Percentiles rank a stretch among this genome's conserved stretches.
phyloP scores from a whole-genome alignment of 1,140 invertebrate species.

The Orchesella cincta region DNA sequence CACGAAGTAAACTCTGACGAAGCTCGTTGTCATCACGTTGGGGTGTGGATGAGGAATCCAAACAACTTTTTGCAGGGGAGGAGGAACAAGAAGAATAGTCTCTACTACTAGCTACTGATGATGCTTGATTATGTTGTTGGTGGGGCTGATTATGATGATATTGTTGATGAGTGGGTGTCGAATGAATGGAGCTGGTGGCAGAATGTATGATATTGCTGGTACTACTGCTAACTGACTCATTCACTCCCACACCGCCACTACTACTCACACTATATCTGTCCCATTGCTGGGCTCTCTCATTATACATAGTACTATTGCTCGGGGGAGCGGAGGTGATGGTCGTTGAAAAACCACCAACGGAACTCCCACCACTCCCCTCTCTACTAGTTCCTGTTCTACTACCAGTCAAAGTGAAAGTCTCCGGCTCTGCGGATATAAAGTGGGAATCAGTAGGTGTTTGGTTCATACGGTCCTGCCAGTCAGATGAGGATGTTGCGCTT shows the following conservation, averaged over 20 bases:
- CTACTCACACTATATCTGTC: not conserved
- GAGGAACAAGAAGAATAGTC: not conserved
- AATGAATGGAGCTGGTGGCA: not conserved
- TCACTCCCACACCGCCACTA: too few relatives aligned
- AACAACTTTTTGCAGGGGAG: not conserved
- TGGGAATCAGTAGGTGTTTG: conserved; percentile 43
- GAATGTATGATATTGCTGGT: not conserved
- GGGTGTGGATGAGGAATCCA: not conserved
- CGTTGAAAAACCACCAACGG: not conserved
- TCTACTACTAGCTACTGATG: not conserved
- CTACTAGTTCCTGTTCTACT: not conserved
- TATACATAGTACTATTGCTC: too few relatives aligned
- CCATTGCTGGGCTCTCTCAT: not conserved
- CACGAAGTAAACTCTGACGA: conserved; percentile 4
- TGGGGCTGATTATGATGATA: not conserved
- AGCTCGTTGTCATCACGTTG: not conserved
- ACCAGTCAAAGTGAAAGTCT: conserved; percentile 6
- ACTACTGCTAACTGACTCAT: not conserved
- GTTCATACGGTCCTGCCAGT: conserved; percentile 49
- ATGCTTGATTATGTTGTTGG: not conserved
- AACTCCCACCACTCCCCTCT: not conserved
- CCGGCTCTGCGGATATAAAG: conserved; percentile 26
- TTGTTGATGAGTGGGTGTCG: not conserved
- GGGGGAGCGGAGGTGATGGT: not conserved
- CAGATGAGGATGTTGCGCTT: conserved; percentile 31